These are phyloP conservation scores for Coelogynopora nodosa DNA, from an alignment of 2,888 invertebrate species.

Conservation along the genomic window DNA sequence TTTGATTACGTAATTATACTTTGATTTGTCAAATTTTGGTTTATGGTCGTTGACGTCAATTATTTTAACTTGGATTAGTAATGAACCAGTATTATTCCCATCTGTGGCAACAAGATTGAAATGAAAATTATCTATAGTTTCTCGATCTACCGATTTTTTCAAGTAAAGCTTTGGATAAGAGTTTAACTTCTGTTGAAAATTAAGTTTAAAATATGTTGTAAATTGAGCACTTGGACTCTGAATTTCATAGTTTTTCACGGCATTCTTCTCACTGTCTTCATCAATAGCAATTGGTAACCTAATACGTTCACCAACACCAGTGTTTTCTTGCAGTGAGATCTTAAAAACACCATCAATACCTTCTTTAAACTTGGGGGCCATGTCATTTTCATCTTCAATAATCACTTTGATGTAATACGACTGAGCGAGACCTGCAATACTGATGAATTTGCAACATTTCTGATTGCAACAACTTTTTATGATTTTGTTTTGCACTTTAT, in stretches of 20 bases:
- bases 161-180: conserved; percentile 3
- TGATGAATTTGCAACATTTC: not conserved
- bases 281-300: not conserved
- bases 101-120: conserved; percentile 18
- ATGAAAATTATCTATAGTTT: conserved; percentile 14
- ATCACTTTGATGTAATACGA: not conserved
- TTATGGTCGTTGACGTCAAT: conserved; percentile 35
- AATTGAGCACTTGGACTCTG: conserved; percentile 18
- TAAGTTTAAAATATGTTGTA: not conserved
- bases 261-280: not conserved
- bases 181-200: conserved; percentile 17
- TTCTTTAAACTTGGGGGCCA: not conserved
- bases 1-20: conserved; percentile 21
- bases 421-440: not conserved
- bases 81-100: conserved; percentile 33
- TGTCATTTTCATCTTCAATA: not conserved
- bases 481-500: not conserved
- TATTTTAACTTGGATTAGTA: not conserved
- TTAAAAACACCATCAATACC: not conserved
- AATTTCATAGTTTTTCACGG: not conserved
- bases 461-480: not conserved
- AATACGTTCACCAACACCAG: not conserved
- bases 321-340: not conserved
- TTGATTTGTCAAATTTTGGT: conserved; percentile 2
- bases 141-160: conserved; percentile 24